These are phyloP conservation scores for Planiliza haematocheilus DNA, from an alignment of 2,113 vertebrate genomes.

Conservation along the genomic window DNA sequence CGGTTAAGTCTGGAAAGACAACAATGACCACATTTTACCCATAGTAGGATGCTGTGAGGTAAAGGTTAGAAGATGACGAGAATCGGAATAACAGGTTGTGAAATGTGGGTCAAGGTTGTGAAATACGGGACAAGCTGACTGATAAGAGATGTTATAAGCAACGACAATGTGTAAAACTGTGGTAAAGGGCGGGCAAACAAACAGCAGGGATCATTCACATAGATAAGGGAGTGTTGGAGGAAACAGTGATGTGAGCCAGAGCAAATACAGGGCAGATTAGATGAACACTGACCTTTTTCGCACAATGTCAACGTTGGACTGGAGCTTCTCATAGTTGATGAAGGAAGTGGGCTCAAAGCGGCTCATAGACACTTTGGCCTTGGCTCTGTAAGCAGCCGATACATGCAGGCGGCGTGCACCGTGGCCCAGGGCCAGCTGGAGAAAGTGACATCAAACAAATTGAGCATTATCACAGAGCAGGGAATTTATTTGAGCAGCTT, in stretches of 20 bases:
- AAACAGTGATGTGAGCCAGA: neutral
- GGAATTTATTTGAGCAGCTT: too few species aligned
- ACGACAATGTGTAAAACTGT: constrained; percentile 6
- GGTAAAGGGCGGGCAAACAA: constrained; percentile 8
- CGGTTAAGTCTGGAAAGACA: constrained; percentile 86
- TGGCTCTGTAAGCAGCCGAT: constrained; percentile 88
- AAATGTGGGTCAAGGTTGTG: neutral
- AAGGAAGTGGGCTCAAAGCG: constrained; percentile 91
- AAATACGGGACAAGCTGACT: neutral
- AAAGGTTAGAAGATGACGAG: neutral
- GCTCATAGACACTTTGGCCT: constrained; percentile 95
- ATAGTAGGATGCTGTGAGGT: neutral
- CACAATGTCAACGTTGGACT: constrained; percentile 91
- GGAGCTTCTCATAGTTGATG: constrained; percentile 89
- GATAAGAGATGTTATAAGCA: neutral
- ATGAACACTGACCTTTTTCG: constrained; percentile 88
- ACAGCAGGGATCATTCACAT: neutral
- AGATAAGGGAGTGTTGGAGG: constrained; percentile 17
- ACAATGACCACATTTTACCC: neutral
- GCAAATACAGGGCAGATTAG: neutral
- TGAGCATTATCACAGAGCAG: constrained; percentile 4
- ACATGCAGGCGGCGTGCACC: constrained; percentile 91
- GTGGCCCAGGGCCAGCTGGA: constrained; percentile 88
- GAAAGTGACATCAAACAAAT: constrained; percentile 13
- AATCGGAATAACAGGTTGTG: neutral